phyloP scores from a whole-genome alignment of 2,113 vertebrate genomes.

The Oncorhynchus mykiss region DNA sequence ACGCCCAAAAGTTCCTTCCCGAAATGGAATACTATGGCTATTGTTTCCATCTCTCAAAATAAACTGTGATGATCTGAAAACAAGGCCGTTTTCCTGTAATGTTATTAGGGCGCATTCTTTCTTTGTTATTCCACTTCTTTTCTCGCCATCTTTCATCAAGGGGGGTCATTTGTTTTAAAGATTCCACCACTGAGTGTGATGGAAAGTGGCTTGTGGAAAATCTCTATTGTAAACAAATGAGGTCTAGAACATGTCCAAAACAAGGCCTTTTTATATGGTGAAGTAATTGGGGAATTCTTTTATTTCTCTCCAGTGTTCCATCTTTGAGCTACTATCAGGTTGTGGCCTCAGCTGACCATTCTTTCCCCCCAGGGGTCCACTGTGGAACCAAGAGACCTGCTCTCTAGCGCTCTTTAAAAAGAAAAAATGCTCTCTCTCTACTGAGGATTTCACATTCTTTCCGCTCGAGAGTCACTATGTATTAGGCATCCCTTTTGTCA shows the following conservation, averaged over 20 bases:
- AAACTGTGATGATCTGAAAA: not conserved
- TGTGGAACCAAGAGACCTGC: slow-evolving; percentile 4
- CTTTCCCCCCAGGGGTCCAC: not conserved
- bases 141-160: not conserved
- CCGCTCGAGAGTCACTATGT: slow-evolving; percentile 64
- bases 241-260: not conserved
- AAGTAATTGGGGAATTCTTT: not conserved
- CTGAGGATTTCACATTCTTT: slow-evolving; percentile 75
- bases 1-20: not conserved
- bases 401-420: no score
- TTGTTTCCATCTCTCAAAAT: not conserved
- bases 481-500: slow-evolving; percentile 69
- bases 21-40: not conserved
- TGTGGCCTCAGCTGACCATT: slow-evolving; percentile 32
- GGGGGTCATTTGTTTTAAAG: not conserved
- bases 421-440: slow-evolving; percentile 4
- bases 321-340: slow-evolving; percentile 32
- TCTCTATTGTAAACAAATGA: not conserved
- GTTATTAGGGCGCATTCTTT: not conserved
- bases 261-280: not conserved
- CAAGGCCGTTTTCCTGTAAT: not conserved
- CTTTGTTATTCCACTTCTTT: not conserved
- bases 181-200: not conserved
- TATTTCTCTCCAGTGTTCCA: not conserved
- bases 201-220: not conserved